Evolutionary conservation across 1,140 invertebrate species (phyloP).

Genomic region (Dendroctonus valens): DNA sequence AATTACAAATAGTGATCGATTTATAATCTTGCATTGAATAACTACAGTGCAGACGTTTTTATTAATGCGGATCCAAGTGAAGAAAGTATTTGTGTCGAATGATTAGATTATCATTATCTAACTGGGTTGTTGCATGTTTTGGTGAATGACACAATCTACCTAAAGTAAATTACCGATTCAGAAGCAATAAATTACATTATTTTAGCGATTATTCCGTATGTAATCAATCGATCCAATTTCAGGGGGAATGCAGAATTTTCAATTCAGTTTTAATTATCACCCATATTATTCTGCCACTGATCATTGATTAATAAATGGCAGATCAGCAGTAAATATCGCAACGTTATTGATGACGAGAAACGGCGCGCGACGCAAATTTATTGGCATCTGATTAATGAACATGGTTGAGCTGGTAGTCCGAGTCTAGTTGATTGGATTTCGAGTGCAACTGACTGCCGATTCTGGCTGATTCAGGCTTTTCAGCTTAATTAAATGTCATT

Average conservation of each 20-base stretch:
- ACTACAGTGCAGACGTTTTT: no score
- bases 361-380: conserved; percentile 30
- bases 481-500: no score
- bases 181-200: conserved; percentile 14
- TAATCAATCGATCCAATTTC: conserved; percentile 11
- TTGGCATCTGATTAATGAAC: conserved; percentile 33
- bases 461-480: no score
- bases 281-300: conserved; percentile 24
- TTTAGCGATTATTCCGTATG: conserved; percentile 1
- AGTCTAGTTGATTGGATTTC: conserved; percentile 30
- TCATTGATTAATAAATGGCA: conserved; percentile 33
- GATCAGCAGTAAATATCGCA: conserved; percentile 30
- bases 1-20: no score
- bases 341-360: conserved; percentile 31
- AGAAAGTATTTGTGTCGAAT: no score
- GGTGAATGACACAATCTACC: no score
- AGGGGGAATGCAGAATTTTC: conserved; percentile 7
- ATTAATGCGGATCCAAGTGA: no score
- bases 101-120: no score
- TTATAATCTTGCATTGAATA: no score
- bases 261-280: conserved; percentile 34
- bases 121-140: no score
- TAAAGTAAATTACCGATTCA: no score
- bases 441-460: conserved; percentile 1
- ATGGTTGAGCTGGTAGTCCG: conserved; percentile 1